phyloP scores from a whole-genome alignment of 2,888 invertebrate genomes.

The Cephus spinipes region DNA sequence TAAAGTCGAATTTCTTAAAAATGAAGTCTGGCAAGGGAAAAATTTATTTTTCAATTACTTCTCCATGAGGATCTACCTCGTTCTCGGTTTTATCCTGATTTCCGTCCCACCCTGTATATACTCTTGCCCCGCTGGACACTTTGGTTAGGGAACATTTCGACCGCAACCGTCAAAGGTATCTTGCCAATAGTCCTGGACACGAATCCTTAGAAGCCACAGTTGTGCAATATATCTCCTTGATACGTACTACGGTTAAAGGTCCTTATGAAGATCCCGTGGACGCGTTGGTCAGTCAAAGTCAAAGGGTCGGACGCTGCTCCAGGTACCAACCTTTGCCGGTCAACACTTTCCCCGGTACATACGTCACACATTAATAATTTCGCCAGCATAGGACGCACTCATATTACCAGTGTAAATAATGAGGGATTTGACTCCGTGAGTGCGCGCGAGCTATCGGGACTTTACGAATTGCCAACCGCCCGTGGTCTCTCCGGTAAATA shows the following conservation, averaged over 20 bases:
- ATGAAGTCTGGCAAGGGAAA: too few species aligned
- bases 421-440: constrained; percentile 34
- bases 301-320: background rate
- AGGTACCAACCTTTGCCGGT: background rate
- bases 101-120: too few species aligned
- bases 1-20: too few species aligned
- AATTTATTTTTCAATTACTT: too few species aligned
- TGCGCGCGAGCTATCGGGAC: constrained; percentile 21
- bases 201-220: background rate
- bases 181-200: background rate
- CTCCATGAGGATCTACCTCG: too few species aligned
- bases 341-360: background rate
- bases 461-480: constrained; percentile 35
- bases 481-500: constrained; percentile 56
- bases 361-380: constrained; percentile 32
- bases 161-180: background rate
- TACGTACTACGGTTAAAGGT: background rate
- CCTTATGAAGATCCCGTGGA: background rate
- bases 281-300: background rate
- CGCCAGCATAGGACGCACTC: constrained; percentile 29
- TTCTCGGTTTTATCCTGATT: too few species aligned
- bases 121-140: background rate
- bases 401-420: constrained; percentile 53
- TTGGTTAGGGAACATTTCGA: background rate
- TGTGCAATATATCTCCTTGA: background rate